Conservation (phyloP, 2,797 vertebrate species). For the Amphiprion clarkii region DNA sequence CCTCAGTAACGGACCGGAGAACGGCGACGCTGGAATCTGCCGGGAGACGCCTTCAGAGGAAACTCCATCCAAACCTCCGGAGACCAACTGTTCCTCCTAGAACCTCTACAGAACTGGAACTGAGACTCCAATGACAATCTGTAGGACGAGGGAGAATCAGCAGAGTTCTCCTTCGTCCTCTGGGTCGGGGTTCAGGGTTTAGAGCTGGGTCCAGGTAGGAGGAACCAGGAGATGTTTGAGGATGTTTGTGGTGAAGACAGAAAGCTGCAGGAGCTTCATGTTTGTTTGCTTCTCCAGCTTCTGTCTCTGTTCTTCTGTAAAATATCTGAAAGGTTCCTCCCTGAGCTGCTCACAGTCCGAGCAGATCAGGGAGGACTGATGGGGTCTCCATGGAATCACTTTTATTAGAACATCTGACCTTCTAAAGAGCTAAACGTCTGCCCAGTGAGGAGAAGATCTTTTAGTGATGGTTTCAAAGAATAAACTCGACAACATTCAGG, state of each 20-base stretch:
- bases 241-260: not conserved
- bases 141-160: constrained; percentile 10
- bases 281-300: too few species aligned
- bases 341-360: too few species aligned
- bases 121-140: constrained; percentile 5
- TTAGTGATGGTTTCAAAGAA: too few species aligned
- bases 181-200: constrained; percentile 1
- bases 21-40: constrained; percentile 87
- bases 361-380: too few species aligned
- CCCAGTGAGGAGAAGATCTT: too few species aligned
- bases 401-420: too few species aligned
- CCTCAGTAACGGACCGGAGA: constrained; percentile 88
- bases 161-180: constrained; percentile 20
- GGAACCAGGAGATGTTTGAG: not conserved
- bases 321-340: too few species aligned
- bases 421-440: too few species aligned
- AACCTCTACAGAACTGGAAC: constrained; percentile 52
- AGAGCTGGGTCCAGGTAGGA: not conserved
- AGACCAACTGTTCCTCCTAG: constrained; percentile 88
- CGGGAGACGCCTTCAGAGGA: constrained; percentile 88
- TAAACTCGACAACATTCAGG: too few species aligned
- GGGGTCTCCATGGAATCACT: too few species aligned
- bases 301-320: too few species aligned
- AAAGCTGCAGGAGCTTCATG: not conserved
- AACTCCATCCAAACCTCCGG: constrained; percentile 84